Evolutionary conservation across 2,797 vertebrate genomes (phyloP), one percentile per base, ranked within the genome.

Genomic region (Gymnoscopelus microlampas): DNA sequence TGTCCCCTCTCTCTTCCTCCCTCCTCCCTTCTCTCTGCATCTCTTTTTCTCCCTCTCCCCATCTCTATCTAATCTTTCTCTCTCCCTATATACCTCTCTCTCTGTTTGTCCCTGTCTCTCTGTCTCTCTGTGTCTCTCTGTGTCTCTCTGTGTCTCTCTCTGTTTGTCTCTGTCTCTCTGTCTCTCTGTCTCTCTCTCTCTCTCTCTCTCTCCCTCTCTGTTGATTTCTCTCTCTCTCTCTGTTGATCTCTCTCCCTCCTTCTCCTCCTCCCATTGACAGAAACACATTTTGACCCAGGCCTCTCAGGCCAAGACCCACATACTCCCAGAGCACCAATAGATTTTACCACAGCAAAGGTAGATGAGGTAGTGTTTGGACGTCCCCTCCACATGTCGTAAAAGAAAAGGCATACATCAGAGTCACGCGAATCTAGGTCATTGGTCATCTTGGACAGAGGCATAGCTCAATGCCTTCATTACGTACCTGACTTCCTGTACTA

Each of bases 221-320:
- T 73, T 80, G 78, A 67, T 70, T 54, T 76, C 70, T n/a, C 59
- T 68, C 10, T 12, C 49, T 50, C 49, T 12, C 10, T 50, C 49
- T 12, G 3, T 49, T 5, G 19, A 19, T 3, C 49, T 14, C 49
- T 3, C 49, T 29, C 26, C 26, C 26, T 29, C 26, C 26, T 2
- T 50, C 48, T 3, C 48, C 15, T 26, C 32, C 15, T 39, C 49
- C 23, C 68, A 39, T 70, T 63, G 68, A 67, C 78, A 56, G 73
- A 74, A 84, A 78, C 61, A 71, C 63, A 67, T 78, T 80, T 63
- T 85, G 75, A 87, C 77, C 85, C 65, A 80, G 1, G 88, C 88
- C 53, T 60, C 32, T 24, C 13, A 60, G 32, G 53, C 59, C 68
- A 15, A 65, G 58, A 71, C 60, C 55, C 19, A 55, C 51, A 64